Percentiles rank a stretch among this genome's conserved stretches.
Conservation (phyloP, 2,888 invertebrate genomes). For the Hydroisotoma schaefferi region DNA sequence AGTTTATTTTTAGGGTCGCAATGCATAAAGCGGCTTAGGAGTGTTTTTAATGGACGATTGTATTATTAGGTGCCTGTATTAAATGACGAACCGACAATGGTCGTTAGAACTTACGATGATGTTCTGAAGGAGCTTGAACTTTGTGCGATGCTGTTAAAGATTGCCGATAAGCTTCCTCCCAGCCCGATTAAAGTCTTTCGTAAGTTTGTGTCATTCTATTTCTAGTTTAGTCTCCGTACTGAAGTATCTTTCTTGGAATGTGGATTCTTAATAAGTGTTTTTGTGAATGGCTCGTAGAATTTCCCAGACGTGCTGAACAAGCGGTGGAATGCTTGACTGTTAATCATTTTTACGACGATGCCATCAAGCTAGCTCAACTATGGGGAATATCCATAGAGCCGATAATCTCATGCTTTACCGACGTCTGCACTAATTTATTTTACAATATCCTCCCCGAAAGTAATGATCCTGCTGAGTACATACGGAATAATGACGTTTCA, state of each 20-base stretch:
- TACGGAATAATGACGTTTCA: conserved; percentile 40
- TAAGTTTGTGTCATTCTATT: not conserved
- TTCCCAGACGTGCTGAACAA: conserved; percentile 31
- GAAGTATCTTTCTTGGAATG: no score
- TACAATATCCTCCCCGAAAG: conserved; percentile 36
- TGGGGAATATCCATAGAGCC: conserved; percentile 36
- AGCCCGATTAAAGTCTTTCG: conserved; percentile 13
- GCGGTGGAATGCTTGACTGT: conserved; percentile 31
- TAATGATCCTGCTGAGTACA: conserved; percentile 43
- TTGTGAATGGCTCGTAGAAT: conserved; percentile 25
- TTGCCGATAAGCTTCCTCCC: conserved; percentile 19
- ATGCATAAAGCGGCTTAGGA: not conserved
- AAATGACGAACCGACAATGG: conserved; percentile 22
- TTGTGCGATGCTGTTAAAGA: conserved; percentile 26
- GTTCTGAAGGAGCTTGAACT: conserved; percentile 38
- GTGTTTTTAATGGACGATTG: not conserved
- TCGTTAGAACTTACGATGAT: conserved; percentile 30
- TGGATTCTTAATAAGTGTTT: not conserved
- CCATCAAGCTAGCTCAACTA: conserved; percentile 37
- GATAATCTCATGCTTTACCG: conserved; percentile 30
- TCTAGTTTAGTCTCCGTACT: not conserved
- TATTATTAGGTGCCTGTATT: conserved; percentile 19
- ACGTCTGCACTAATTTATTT: conserved; percentile 32
- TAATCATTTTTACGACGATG: conserved; percentile 42
- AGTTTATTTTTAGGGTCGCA: not conserved